These are phyloP conservation scores for Napeogenes sylphis DNA, from an alignment of 2,888 invertebrate species.

Conservation along the genomic window DNA sequence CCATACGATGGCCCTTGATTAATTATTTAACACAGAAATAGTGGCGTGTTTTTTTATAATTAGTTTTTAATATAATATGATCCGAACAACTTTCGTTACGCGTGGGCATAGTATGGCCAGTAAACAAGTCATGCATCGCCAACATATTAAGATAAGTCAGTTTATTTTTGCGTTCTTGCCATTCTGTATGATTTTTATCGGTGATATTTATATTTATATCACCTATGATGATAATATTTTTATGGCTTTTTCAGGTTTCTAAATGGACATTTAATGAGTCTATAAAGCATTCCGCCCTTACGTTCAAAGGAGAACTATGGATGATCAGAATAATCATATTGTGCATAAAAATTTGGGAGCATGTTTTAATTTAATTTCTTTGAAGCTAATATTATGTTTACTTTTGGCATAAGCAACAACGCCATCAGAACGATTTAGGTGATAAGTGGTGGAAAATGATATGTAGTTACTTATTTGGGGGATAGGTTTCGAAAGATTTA, in stretches of 20 bases:
- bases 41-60: constrained; percentile 9
- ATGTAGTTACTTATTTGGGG: not conserved
- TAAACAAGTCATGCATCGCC: constrained; percentile 27
- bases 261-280: constrained; percentile 26
- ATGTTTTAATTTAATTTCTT: not conserved
- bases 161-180: constrained; percentile 28
- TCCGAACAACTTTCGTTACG: constrained; percentile 22
- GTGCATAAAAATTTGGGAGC: constrained; percentile 9
- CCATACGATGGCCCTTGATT: constrained; percentile 6
- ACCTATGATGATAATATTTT: constrained; percentile 30
- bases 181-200: constrained; percentile 15
- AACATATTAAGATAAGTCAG: constrained; percentile 29
- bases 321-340: constrained; percentile 25
- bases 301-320: constrained; percentile 31
- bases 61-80: constrained; percentile 26
- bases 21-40: constrained; percentile 2
- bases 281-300: constrained; percentile 27
- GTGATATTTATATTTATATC: constrained; percentile 36
- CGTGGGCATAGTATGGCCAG: constrained; percentile 26
- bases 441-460: not conserved
- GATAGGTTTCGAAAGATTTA: no score
- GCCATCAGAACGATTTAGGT: constrained; percentile 13
- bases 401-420: constrained; percentile 17
- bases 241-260: constrained; percentile 12
- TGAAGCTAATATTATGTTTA: not conserved